Base-by-base conservation (phyloP, 2,888 invertebrate genomes). In the Allophyes oxyacanthae region DNA sequence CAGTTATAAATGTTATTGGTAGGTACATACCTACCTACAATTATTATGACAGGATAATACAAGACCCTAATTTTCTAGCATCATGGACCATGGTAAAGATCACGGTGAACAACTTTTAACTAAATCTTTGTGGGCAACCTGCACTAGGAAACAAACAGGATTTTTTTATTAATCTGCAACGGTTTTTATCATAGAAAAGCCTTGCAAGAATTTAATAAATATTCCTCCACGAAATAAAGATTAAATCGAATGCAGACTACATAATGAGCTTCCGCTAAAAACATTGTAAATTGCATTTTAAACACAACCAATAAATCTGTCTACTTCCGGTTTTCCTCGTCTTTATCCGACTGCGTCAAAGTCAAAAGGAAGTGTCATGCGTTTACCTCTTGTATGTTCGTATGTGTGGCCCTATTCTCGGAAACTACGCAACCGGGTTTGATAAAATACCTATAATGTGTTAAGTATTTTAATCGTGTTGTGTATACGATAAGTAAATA, bases 301-400 rank as follows among this genome's bases (percentile, higher is more conserved):
- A 45, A 11, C 42, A 60, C 55, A 58, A 63, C 54, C 15, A 11
- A 55, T 68, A 53, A 68, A 65, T 60, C 52, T 38, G 11, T 1
- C 9, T 9, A 36, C 15, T 65, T 52, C 60, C 59, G 50, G 41
- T 33, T 41, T 59, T 52, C 48, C 60, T 60, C 51, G 28, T 41
- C 34, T 20, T 48, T 56, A 49, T 36, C 40, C 64, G 52, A 50
- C 52, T 53, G 33, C 25, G 49, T 13, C 64, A 43, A 32, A 28
- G 26, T 38, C 28, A 30, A 45, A 38, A 49, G 32, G 53, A 58
- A 44, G 40, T 32, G 36, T 46, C 32, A 26, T 40, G 28, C 11
- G 20, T 56, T 48, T 52, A 51, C 44, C 26, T 56, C 30, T 45
- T 11, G 13, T n/a, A 1, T 15, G 8, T 6, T 13, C 30, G 28